Conservation (phyloP, 35 echinoderm and acorn worm genomes). For the Patiria miniata region DNA sequence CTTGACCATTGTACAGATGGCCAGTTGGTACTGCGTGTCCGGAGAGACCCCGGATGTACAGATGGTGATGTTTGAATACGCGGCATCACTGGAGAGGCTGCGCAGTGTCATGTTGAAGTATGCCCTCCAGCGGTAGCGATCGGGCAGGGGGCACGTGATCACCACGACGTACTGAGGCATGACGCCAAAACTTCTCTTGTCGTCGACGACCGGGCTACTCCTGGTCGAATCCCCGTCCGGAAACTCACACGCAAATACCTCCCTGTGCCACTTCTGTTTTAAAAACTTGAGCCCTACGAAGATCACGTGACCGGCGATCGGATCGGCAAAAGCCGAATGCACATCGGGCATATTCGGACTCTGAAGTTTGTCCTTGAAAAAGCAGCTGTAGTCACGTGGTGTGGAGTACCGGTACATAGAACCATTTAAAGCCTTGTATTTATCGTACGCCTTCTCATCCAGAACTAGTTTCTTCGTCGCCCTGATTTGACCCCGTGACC, state of each 20-base stretch:
- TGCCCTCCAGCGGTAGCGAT: neutral
- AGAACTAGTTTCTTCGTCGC: neutral
- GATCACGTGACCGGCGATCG: conserved; percentile 61
- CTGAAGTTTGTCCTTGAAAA: conserved; percentile 60
- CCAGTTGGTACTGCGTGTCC: conserved; percentile 46
- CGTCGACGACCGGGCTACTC: conserved; percentile 57
- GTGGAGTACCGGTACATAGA: conserved; percentile 1
- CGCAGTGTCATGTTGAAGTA: conserved; percentile 47
- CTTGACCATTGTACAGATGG: conserved; percentile 84
- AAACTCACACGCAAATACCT: conserved; percentile 66
- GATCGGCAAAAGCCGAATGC: conserved; percentile 84
- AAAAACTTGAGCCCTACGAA: conserved; percentile 60
- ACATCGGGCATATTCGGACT: conserved; percentile 59
- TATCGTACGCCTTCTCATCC: conserved; percentile 6
- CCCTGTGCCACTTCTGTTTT: conserved; percentile 40
- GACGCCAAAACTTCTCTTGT: conserved; percentile 61
- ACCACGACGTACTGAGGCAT: conserved; percentile 76
- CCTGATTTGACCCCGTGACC: neutral
- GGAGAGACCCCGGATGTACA: conserved; percentile 58
- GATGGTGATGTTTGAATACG: conserved; percentile 76
- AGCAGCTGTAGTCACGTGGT: conserved; percentile 56
- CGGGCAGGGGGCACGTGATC: conserved; percentile 70
- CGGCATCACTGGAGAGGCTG: conserved; percentile 22
- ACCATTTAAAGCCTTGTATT: neutral
- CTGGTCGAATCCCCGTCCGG: conserved; percentile 22